These are phyloP conservation scores for Tinamus guttatus DNA, from an alignment of 2,113 vertebrate genomes.

Conservation along the genomic window DNA sequence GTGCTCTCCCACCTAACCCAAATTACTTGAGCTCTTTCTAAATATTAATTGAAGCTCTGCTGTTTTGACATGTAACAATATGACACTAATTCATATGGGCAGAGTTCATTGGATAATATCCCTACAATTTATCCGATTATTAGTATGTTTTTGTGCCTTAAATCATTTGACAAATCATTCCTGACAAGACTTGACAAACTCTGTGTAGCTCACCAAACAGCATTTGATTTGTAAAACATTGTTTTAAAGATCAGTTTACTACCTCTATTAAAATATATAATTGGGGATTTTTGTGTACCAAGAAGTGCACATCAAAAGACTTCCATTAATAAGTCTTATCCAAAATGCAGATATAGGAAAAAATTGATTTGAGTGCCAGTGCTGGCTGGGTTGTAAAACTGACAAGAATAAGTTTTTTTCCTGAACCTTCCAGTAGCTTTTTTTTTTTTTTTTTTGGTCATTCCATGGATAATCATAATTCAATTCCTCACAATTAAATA, in stretches of 20 bases:
- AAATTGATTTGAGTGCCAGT: neutral
- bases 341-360: neutral
- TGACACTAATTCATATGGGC: slow-evolving; percentile 19
- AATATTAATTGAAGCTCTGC: neutral
- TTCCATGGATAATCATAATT: neutral
- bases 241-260: neutral
- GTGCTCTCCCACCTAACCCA: neutral
- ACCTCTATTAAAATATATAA: neutral
- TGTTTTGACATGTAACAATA: neutral
- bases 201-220: neutral
- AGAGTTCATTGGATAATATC: slow-evolving; percentile 38
- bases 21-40: neutral
- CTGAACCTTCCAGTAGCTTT: neutral
- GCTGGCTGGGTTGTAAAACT: neutral
- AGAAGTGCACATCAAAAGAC: neutral
- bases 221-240: neutral
- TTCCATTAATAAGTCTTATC: neutral
- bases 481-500: neutral
- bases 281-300: neutral
- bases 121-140: slow-evolving; percentile 41
- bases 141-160: slow-evolving; percentile 11
- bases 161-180: slow-evolving; percentile 34
- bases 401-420: neutral
- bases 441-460: neutral
- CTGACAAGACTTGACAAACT: slow-evolving; percentile 34